Percentiles rank a stretch among this genome's conserved stretches.
Conservation (phyloP, 1,140 invertebrate genomes). For the Cyclina sinensis region DNA sequence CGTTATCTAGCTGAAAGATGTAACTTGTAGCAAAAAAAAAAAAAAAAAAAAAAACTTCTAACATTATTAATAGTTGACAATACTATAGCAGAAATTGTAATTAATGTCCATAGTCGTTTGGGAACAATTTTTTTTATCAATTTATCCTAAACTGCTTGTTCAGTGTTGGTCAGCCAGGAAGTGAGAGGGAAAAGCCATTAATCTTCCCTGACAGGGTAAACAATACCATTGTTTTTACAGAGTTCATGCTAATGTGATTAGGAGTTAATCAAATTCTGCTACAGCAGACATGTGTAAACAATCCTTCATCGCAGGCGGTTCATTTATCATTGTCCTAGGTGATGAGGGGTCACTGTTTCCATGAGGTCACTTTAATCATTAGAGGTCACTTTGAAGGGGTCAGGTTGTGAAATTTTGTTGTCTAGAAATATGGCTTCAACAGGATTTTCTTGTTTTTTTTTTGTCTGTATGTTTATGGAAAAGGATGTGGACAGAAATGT, state of each 20-base stretch:
- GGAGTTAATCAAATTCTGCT: conserved; percentile 1
- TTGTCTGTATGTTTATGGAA: too few relatives aligned
- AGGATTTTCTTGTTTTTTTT: too few relatives aligned
- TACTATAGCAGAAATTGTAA: too few relatives aligned
- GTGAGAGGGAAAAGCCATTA: neutral
- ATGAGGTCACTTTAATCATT: neutral
- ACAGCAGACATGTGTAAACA: neutral
- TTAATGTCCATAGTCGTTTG: too few relatives aligned
- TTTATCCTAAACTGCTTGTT: neutral
- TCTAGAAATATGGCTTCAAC: neutral
- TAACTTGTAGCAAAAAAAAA: too few relatives aligned
- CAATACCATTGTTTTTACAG: neutral
- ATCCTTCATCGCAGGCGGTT: conserved; percentile 2
- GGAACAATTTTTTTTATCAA: neutral
- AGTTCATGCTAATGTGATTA: neutral
- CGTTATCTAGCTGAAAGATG: too few relatives aligned
- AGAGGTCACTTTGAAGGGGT: neutral
- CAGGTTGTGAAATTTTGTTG: neutral
- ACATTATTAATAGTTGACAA: too few relatives aligned
- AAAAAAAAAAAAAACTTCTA: too few relatives aligned
- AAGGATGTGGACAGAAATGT: too few relatives aligned
- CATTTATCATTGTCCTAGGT: conserved; percentile 9
- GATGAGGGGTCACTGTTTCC: conserved; percentile 18
- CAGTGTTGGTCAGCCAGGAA: neutral
- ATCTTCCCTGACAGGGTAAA: conserved; percentile 31